Conservation (phyloP, 2,888 invertebrate genomes). For the Cartodere bifasciata region DNA sequence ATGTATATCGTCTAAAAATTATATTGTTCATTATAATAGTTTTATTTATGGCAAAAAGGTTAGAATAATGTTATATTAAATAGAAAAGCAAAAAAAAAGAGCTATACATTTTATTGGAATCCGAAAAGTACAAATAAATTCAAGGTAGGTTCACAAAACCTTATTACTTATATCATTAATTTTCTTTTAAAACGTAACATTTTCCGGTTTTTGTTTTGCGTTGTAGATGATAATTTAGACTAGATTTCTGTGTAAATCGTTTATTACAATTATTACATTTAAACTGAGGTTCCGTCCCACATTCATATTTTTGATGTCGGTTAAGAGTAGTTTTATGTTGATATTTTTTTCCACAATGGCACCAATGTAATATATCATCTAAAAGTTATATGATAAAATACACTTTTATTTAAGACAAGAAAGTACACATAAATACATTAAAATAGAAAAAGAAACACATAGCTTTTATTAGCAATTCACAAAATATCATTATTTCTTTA, state of each 20-base stretch:
- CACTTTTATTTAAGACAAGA: background rate
- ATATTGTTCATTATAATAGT: too few species aligned
- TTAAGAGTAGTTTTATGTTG: constrained; percentile 9
- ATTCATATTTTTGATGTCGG: constrained; percentile 40
- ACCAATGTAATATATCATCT: too few species aligned
- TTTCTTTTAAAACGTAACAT: too few species aligned
- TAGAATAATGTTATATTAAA: too few species aligned
- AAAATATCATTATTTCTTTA: too few species aligned
- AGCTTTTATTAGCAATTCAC: background rate
- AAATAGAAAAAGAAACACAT: background rate
- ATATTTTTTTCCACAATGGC: constrained; percentile 9
- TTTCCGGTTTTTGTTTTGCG: too few species aligned
- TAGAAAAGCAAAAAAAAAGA: too few species aligned
- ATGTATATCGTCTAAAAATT: too few species aligned
- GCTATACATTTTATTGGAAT: background rate
- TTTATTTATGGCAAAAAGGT: background rate
- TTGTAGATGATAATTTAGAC: constrained; percentile 14
- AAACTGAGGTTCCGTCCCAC: constrained; percentile 57
- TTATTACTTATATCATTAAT: too few species aligned
- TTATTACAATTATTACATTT: constrained; percentile 57
- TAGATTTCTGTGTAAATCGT: constrained; percentile 48
- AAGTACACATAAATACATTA: too few species aligned
- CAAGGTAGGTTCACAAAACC: background rate
- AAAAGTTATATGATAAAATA: too few species aligned
- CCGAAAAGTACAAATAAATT: too few species aligned